Conservation (phyloP, 2,113 vertebrate genomes). For the Loxodonta africana region DNA sequence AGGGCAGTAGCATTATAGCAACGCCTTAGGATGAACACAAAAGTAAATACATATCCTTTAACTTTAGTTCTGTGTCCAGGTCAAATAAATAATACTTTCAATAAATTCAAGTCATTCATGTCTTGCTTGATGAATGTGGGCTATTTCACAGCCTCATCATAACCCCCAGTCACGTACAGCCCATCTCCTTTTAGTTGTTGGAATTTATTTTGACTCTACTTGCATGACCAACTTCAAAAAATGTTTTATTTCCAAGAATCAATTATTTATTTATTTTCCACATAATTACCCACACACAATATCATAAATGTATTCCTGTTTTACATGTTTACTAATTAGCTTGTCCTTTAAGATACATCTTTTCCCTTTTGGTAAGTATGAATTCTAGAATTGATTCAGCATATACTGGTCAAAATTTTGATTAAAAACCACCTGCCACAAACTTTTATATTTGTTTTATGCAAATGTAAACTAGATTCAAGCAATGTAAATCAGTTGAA, state of each 20-base stretch:
- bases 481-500: background rate
- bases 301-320: background rate
- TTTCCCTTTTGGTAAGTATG: background rate
- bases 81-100: conserved; percentile 21
- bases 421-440: background rate
- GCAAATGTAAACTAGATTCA: background rate
- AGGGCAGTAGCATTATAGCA: background rate
- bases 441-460: background rate
- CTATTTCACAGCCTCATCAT: conserved; percentile 9
- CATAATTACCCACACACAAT: background rate
- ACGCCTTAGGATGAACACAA: background rate
- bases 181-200: background rate
- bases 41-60: background rate
- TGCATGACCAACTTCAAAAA: background rate
- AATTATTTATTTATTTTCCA: conserved; percentile 15
- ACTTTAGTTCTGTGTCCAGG: background rate
- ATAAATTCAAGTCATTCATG: background rate
- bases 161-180: conserved; percentile 20
- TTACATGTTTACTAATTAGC: background rate
- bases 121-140: background rate
- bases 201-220: conserved; percentile 41
- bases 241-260: background rate
- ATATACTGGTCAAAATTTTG: background rate
- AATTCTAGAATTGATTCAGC: conserved; percentile 2
- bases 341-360: background rate